These are phyloP conservation scores for Perizoma affinitatum DNA, from an alignment of 2,888 invertebrate species.

Conservation along the genomic window DNA sequence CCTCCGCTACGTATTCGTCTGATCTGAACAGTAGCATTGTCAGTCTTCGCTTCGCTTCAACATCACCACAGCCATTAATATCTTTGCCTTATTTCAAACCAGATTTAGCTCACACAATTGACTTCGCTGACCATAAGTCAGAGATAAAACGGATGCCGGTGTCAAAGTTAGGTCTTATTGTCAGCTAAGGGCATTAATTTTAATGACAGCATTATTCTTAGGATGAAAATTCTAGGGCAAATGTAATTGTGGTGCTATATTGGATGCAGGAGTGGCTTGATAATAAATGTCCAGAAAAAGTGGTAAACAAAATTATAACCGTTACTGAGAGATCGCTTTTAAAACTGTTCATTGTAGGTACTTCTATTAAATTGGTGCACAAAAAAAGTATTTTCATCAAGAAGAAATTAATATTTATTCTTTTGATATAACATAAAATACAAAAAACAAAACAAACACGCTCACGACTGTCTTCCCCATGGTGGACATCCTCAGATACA, in stretches of 20 bases:
- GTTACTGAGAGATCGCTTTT: too few relatives aligned
- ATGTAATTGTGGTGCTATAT: conserved; percentile 26
- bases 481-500: too few relatives aligned
- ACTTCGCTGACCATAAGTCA: conserved; percentile 71
- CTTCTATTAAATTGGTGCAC: too few relatives aligned
- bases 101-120: conserved; percentile 78
- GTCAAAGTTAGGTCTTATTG: conserved; percentile 64
- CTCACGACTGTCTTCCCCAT: too few relatives aligned
- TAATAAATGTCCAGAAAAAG: not conserved
- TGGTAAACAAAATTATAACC: too few relatives aligned
- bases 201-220: conserved; percentile 55
- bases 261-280: conserved; percentile 3
- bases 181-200: conserved; percentile 66
- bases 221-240: conserved; percentile 45
- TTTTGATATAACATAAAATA: too few relatives aligned
- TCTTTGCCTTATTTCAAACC: conserved; percentile 55
- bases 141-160: conserved; percentile 75
- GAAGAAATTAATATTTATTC: too few relatives aligned
- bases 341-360: too few relatives aligned
- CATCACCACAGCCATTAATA: conserved; percentile 18
- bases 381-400: too few relatives aligned
- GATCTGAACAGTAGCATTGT: conserved; percentile 17
- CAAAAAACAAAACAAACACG: too few relatives aligned
- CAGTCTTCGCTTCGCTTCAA: conserved; percentile 21
- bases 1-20: conserved; percentile 10